These are phyloP conservation scores for Hedychridium roseum DNA, from an alignment of 2,888 invertebrate species.

Conservation along the genomic window DNA sequence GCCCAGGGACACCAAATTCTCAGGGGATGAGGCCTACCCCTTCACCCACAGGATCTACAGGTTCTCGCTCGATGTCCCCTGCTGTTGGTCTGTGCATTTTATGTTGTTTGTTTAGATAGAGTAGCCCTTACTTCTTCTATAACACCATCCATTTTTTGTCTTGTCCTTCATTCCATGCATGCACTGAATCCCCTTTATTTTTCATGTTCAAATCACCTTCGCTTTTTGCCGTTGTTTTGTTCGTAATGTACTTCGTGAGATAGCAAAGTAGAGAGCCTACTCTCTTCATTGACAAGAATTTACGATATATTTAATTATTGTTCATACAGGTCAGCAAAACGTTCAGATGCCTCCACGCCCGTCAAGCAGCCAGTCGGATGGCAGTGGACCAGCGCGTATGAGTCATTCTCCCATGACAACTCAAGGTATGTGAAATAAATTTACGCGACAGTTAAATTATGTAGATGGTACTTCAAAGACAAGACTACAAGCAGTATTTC, in stretches of 20 bases:
- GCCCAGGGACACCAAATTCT: slow-evolving; percentile 74
- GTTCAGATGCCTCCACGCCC: slow-evolving; percentile 96
- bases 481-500: not conserved
- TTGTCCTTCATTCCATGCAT: slow-evolving; percentile 2
- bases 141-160: slow-evolving; percentile 3
- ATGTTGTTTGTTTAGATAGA: too few species aligned
- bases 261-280: too few species aligned
- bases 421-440: slow-evolving; percentile 65
- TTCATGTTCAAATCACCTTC: too few species aligned
- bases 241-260: too few species aligned
- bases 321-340: slow-evolving; percentile 80
- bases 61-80: slow-evolving; percentile 97
- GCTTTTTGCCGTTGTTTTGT: too few species aligned
- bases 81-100: slow-evolving; percentile 82
- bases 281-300: not conserved
- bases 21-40: slow-evolving; percentile 90
- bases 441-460: not conserved
- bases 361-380: slow-evolving; percentile 75
- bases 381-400: slow-evolving; percentile 72
- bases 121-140: too few species aligned
- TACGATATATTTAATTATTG: slow-evolving; percentile 1
- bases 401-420: slow-evolving; percentile 77
- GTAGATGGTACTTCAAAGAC: too few species aligned
- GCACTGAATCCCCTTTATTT: not conserved
- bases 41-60: slow-evolving; percentile 91